Evolutionary conservation across 2,888 invertebrate genomes (phyloP).

Genomic region (Allygus modestus): DNA sequence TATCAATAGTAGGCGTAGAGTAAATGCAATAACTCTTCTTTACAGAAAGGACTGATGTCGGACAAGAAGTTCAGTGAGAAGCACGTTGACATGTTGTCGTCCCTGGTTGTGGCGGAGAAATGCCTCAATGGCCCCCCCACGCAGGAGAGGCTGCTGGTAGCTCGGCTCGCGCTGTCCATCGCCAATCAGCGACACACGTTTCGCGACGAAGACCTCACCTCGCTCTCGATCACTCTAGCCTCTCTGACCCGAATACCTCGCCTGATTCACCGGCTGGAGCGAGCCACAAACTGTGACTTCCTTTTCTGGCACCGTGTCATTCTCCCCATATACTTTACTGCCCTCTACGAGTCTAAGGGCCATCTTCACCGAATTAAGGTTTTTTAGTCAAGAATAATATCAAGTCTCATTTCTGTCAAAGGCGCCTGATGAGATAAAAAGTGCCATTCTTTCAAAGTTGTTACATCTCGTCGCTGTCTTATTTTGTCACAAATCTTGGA

Average conservation of each 20-base stretch:
- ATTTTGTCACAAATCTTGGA: too few relatives aligned
- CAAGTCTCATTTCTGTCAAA: too few relatives aligned
- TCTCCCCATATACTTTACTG: slow-evolving; percentile 86
- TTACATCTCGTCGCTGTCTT: too few relatives aligned
- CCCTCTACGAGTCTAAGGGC: slow-evolving; percentile 82
- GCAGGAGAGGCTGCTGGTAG: slow-evolving; percentile 79
- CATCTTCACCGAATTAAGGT: slow-evolving; percentile 82
- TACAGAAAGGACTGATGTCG: slow-evolving; percentile 78
- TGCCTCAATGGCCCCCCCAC: slow-evolving; percentile 79
- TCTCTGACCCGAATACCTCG: slow-evolving; percentile 82
- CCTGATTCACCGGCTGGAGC: slow-evolving; percentile 78
- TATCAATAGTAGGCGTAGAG: too few relatives aligned
- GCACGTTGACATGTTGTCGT: slow-evolving; percentile 84
- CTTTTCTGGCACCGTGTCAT: slow-evolving; percentile 90
- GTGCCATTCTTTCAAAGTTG: too few relatives aligned
- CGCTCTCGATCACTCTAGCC: slow-evolving; percentile 78
- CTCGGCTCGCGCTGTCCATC: slow-evolving; percentile 83
- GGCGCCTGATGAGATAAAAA: too few relatives aligned
- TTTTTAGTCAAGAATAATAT: too few relatives aligned
- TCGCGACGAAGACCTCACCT: slow-evolving; percentile 81
- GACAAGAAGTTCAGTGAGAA: slow-evolving; percentile 82
- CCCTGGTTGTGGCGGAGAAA: slow-evolving; percentile 85
- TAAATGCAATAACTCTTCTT: not conserved
- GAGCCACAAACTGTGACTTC: slow-evolving; percentile 85
- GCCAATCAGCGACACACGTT: slow-evolving; percentile 80